Evolutionary conservation across 2,113 vertebrate species (phyloP).

Genomic region (Albula glossodonta): DNA sequence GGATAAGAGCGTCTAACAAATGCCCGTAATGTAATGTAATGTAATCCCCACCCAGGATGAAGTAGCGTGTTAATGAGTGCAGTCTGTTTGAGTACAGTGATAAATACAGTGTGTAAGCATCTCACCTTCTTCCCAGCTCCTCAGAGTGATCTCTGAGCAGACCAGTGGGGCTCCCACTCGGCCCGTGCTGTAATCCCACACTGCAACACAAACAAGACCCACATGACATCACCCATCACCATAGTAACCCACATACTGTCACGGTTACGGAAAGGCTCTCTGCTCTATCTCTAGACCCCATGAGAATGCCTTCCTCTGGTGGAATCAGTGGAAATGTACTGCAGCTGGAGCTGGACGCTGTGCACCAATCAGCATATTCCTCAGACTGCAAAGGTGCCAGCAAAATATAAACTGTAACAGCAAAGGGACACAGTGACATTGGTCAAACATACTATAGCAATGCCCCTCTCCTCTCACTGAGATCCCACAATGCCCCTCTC

Average conservation of each 20-base stretch:
- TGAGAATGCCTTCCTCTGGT: not conserved
- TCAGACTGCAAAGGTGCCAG: not conserved
- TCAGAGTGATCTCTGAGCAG: slow-evolving; percentile 89
- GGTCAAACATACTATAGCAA: no score
- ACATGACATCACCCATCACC: slow-evolving; percentile 38
- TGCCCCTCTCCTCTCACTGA: no score
- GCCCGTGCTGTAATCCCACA: slow-evolving; percentile 93
- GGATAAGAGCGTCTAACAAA: no score
- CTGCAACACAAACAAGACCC: slow-evolving; percentile 60
- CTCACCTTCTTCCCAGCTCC: slow-evolving; percentile 95
- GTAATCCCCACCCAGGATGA: no score
- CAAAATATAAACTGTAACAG: not conserved
- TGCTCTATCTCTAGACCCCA: no score
- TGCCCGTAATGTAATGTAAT: no score
- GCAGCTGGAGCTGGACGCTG: not conserved
- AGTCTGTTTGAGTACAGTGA: no score
- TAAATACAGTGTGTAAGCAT: not conserved
- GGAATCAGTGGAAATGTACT: slow-evolving; percentile 4
- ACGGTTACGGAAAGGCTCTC: not conserved
- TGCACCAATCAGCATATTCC: not conserved
- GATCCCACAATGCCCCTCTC: no score
- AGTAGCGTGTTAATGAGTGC: no score
- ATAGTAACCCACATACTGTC: slow-evolving; percentile 45
- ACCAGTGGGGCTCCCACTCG: slow-evolving; percentile 91
- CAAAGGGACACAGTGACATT: not conserved